Conservation (phyloP, 2,888 invertebrate genomes). For the Chesias legatella region DNA sequence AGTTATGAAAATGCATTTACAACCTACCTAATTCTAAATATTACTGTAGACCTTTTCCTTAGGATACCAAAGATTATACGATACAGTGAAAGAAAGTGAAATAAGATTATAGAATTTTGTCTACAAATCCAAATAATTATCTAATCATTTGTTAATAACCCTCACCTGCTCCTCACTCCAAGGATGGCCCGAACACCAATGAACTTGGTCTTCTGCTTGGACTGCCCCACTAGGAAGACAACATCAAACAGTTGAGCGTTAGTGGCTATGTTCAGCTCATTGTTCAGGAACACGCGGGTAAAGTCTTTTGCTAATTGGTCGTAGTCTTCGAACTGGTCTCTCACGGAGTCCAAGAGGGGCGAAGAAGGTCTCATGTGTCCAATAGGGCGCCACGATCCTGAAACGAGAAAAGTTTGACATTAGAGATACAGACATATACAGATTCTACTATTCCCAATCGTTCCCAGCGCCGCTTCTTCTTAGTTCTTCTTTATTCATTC, state of each 20-base stretch:
- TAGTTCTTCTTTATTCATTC: too few relatives aligned
- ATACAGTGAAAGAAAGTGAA: too few relatives aligned
- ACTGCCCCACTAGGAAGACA: slow-evolving; percentile 93
- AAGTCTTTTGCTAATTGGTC: slow-evolving; percentile 96
- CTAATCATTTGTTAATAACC: too few relatives aligned
- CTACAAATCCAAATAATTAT: too few relatives aligned
- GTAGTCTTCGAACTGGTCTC: slow-evolving; percentile 96
- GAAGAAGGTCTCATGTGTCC: slow-evolving; percentile 96
- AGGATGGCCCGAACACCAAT: slow-evolving; percentile 95
- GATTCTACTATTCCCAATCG: too few relatives aligned
- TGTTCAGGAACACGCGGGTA: slow-evolving; percentile 92
- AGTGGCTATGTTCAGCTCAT: slow-evolving; percentile 86
- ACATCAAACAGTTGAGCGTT: slow-evolving; percentile 94
- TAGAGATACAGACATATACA: too few relatives aligned
- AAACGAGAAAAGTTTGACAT: slow-evolving; percentile 12
- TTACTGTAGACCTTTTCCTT: too few relatives aligned
- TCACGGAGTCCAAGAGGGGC: slow-evolving; percentile 93
- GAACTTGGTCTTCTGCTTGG: slow-evolving; percentile 94
- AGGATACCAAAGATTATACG: too few relatives aligned
- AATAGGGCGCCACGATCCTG: slow-evolving; percentile 95
- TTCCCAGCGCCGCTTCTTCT: too few relatives aligned
- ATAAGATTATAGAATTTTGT: too few relatives aligned
- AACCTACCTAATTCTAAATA: too few relatives aligned
- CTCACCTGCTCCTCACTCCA: slow-evolving; percentile 92
- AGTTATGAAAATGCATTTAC: too few relatives aligned